Conservation (phyloP, 92 coral and sea anemone species). For the Chrysogorgia sp. region DNA sequence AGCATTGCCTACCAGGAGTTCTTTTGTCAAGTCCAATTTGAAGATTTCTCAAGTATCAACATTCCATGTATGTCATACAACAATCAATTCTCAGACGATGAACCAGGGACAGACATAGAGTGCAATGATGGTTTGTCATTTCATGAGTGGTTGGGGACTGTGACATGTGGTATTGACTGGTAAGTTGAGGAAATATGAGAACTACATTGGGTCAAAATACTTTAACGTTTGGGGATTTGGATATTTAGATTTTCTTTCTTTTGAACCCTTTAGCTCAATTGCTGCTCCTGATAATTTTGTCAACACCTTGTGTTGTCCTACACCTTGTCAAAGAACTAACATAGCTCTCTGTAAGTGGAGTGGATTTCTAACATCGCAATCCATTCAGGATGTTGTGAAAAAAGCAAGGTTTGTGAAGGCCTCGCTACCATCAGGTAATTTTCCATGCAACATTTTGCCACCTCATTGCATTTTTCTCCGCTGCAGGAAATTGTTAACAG, state of each 20-base stretch:
- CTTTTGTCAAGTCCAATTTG: neutral
- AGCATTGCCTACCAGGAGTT: constrained; percentile 2
- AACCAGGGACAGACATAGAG: constrained; percentile 21
- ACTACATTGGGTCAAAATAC: neutral
- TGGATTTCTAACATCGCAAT: constrained; percentile 69
- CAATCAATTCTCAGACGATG: neutral
- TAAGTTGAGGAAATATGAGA: constrained; percentile 32
- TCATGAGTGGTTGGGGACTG: constrained; percentile 95
- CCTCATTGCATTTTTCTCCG: neutral
- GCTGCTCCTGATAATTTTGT: constrained; percentile 74
- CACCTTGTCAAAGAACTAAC: constrained; percentile 54
- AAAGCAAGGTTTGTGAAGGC: constrained; percentile 72
- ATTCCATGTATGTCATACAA: constrained; percentile 30
- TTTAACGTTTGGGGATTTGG: neutral
- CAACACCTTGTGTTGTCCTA: constrained; percentile 80
- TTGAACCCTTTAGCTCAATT: constrained; percentile 56
- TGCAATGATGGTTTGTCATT: constrained; percentile 73
- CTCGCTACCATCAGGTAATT: neutral
- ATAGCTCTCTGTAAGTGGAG: constrained; percentile 76
- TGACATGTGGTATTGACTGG: constrained; percentile 92
- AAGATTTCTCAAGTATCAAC: constrained; percentile 9
- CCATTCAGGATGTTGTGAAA: constrained; percentile 62
- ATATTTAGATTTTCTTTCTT: neutral
- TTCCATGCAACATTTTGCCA: too few species aligned
- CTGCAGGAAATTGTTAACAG: constrained; percentile 7